Conservation (phyloP, 1,140 invertebrate genomes). For the Gonioctena quinquepunctata region DNA sequence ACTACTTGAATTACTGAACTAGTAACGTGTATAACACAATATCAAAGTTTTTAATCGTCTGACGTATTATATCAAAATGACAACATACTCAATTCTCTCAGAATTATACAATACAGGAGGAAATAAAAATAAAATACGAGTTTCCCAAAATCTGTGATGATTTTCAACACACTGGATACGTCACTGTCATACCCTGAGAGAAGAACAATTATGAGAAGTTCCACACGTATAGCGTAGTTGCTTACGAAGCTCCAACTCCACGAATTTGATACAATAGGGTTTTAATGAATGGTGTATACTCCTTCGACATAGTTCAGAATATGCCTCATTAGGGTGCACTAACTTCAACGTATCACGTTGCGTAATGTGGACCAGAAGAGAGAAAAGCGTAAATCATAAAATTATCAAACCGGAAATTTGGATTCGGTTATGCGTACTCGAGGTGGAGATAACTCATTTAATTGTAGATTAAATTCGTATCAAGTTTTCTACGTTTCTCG, state of each 20-base stretch:
- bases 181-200: neutral
- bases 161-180: neutral
- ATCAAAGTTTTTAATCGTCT: too few species aligned
- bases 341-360: neutral
- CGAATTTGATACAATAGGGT: neutral
- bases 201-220: neutral
- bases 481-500: too few species aligned
- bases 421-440: too few species aligned
- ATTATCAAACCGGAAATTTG: neutral
- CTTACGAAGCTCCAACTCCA: neutral
- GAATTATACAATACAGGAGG: neutral
- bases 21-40: too few species aligned
- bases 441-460: too few species aligned
- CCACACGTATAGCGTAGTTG: neutral
- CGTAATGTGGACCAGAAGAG: neutral
- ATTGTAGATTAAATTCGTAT: too few species aligned
- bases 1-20: too few species aligned
- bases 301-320: neutral
- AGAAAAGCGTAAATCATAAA: neutral
- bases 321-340: slow-evolving; percentile 2
- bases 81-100: too few species aligned
- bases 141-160: neutral
- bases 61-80: too few species aligned
- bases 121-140: neutral
- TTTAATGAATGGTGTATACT: slow-evolving; percentile 4